Conservation (phyloP, 2,113 vertebrate species). For the Atlantisia rogersi region DNA sequence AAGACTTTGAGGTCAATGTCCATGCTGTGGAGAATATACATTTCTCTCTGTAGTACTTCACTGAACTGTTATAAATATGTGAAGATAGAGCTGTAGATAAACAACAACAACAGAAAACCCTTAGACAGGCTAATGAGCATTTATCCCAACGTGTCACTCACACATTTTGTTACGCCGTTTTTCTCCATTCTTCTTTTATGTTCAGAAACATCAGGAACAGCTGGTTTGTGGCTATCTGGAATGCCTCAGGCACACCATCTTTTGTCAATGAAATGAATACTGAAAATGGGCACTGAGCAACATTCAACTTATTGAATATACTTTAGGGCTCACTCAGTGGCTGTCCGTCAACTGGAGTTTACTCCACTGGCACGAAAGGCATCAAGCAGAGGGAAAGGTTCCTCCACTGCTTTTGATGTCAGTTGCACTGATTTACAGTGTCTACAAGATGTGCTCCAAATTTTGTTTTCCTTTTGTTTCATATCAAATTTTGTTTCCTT, state of each 20-base stretch:
- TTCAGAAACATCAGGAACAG: neutral
- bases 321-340: neutral
- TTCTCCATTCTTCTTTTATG: neutral
- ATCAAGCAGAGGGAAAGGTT: neutral
- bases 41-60: neutral
- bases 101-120: neutral
- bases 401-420: neutral
- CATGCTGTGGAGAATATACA: neutral
- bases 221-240: neutral
- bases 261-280: neutral
- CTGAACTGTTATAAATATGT: neutral
- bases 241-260: neutral
- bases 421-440: neutral
- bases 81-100: neutral
- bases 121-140: neutral
- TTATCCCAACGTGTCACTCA: neutral
- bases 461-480: neutral
- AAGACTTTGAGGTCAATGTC: neutral
- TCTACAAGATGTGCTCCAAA: neutral
- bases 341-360: neutral
- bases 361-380: neutral
- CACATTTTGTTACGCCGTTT: neutral
- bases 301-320: neutral
- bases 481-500: neutral
- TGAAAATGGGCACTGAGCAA: neutral